phyloP scores from a whole-genome alignment of 2,888 invertebrate species.

The Pyrrhosoma nymphula region DNA sequence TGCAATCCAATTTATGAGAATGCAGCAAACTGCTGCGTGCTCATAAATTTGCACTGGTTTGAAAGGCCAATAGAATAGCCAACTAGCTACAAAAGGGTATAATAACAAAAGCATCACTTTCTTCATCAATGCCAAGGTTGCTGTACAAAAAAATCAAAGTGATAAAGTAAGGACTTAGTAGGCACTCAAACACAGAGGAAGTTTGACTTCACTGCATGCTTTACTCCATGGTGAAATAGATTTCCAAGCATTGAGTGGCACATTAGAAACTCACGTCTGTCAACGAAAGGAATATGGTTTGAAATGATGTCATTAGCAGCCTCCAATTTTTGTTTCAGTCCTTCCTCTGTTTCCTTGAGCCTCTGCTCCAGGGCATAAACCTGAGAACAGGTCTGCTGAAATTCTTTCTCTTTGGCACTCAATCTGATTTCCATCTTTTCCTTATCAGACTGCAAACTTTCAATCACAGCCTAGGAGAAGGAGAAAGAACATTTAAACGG shows the following conservation, averaged over 20 bases:
- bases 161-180: too few relatives aligned
- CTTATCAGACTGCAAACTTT: constrained; percentile 70
- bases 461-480: constrained; percentile 69
- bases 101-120: too few relatives aligned
- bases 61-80: too few relatives aligned
- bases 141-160: too few relatives aligned
- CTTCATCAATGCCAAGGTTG: too few relatives aligned
- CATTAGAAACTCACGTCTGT: constrained; percentile 71
- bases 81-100: too few relatives aligned
- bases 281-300: constrained; percentile 72
- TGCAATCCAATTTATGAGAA: neutral
- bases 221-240: too few relatives aligned
- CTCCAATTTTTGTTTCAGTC: constrained; percentile 69
- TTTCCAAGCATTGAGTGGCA: too few relatives aligned
- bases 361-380: constrained; percentile 68
- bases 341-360: constrained; percentile 69
- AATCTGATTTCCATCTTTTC: constrained; percentile 55
- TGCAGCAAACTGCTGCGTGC: neutral
- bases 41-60: too few relatives aligned
- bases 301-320: constrained; percentile 70
- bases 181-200: too few relatives aligned
- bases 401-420: constrained; percentile 68
- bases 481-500: neutral
- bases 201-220: too few relatives aligned
- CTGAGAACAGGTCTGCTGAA: constrained; percentile 69